Evolutionary conservation across 2,113 vertebrate genomes (phyloP), one percentile per base, ranked within the genome.

Genomic region (Sinocyclocheilus maitianheensis): DNA sequence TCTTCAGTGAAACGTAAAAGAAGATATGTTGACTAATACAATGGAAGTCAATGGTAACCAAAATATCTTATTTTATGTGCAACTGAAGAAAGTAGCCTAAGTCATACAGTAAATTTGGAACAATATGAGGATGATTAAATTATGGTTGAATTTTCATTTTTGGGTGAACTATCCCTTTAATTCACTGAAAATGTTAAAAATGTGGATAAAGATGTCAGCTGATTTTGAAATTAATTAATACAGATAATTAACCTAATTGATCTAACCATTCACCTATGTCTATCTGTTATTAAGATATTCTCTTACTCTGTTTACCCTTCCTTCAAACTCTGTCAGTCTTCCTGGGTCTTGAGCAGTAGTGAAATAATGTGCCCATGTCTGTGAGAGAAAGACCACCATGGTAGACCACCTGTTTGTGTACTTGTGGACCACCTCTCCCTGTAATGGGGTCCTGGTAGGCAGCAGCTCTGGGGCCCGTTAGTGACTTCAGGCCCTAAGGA

Each of bases 381-480:
- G 60, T 78, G 14, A 72, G 71, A 76, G 26, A 87, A 79, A 82
- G 94, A 90, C 94, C 95, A 95, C 94, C 93, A 76, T 87, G 71
- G 93, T 91, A 89, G 94, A 95, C 95, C 94, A 95, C 95, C 95
- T 94, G 90, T 92, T 92, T 89, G 83, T 91, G 85, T 79, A 86
- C 85, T 91, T 60, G 60, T 51, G 87, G 88, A 91, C 92, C 86
- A 89, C 92, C 81, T 91, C 92, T 91, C 90, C 91, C 89, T 83
- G 62, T 89, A 76, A 76, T 91, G 90, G 88, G 83, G 81, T 90
- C 91, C 84, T 91, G 86, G 89, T 81, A 71, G 89, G 65, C 90
- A 91, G 85, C 46, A 89, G 90, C 89, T 87, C 74, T 43, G 77
- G 88, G 90, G 87, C 88, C 91, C 65, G 90, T 91, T 72, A 85